Evolutionary conservation across 2,113 vertebrate species (phyloP).

Genomic region (Hemibagrus wyckioides): DNA sequence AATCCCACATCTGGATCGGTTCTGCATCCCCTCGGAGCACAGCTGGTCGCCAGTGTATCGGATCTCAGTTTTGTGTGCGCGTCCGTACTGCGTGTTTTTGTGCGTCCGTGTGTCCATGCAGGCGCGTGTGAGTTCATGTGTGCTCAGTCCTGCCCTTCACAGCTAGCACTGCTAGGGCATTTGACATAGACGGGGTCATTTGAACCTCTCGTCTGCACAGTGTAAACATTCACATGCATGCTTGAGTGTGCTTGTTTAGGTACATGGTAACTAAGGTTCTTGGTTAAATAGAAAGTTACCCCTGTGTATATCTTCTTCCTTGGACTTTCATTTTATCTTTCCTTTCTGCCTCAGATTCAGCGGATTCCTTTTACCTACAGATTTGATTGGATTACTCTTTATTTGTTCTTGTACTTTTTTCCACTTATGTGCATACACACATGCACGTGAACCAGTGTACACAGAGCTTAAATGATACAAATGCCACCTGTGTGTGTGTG

Average conservation of each 20-base stretch:
- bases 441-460: slow-evolving; percentile 6
- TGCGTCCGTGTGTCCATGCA: slow-evolving; percentile 10
- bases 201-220: slow-evolving; percentile 23
- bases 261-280: slow-evolving; percentile 10
- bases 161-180: slow-evolving; percentile 12
- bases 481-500: not conserved
- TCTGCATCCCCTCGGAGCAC: slow-evolving; percentile 47
- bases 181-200: slow-evolving; percentile 25
- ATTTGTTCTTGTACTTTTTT: not conserved
- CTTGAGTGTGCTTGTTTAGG: slow-evolving; percentile 17
- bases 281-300: not conserved
- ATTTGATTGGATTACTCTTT: slow-evolving; percentile 37
- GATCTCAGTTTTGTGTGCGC: slow-evolving; percentile 33
- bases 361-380: slow-evolving; percentile 5
- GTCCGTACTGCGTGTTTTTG: not conserved
- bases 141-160: slow-evolving; percentile 8
- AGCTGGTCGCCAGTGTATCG: slow-evolving; percentile 45
- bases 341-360: not conserved
- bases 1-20: slow-evolving; percentile 56
- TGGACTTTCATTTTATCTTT: not conserved
- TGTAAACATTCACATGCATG: slow-evolving; percentile 45
- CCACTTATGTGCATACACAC: not conserved
- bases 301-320: slow-evolving; percentile 4
- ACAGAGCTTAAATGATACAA: slow-evolving; percentile 34
- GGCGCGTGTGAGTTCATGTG: not conserved